phyloP scores from a whole-genome alignment of 1,140 invertebrate genomes.

The Drosophila ercepeae region DNA sequence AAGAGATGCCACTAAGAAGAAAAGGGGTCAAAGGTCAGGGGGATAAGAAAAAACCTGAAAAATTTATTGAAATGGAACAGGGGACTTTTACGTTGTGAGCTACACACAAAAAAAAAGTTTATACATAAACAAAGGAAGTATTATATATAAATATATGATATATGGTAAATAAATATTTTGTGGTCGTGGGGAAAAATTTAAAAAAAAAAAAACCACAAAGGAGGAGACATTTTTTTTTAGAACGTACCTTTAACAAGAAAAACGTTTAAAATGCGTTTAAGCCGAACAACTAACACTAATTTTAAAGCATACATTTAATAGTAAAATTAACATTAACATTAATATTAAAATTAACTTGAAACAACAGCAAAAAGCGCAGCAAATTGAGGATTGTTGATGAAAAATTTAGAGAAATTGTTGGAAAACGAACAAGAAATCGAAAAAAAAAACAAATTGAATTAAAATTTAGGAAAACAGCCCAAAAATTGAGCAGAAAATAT shows the following conservation, averaged over 20 bases:
- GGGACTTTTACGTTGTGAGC: conserved; percentile 19
- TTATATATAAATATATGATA: too few relatives aligned
- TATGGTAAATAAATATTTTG: conserved; percentile 10
- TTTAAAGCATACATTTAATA: conserved; percentile 71
- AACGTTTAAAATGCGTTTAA: conserved; percentile 20
- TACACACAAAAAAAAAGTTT: conserved; percentile 17
- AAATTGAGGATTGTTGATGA: conserved; percentile 10
- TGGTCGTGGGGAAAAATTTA: conserved; percentile 8
- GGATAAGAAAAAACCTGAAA: conserved; percentile 1
- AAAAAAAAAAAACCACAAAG: conserved; percentile 6
- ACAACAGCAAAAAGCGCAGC: conserved; percentile 16
- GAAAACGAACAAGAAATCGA: conserved; percentile 6
- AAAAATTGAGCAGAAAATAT: conserved; percentile 26
- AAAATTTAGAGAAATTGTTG: conserved; percentile 34
- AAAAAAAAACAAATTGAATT: conserved; percentile 67
- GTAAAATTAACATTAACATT: conserved; percentile 71
- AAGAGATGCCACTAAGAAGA: conserved; percentile 4
- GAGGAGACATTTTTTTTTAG: conserved; percentile 62
- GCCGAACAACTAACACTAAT: conserved; percentile 67
- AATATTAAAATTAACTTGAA: conserved; percentile 55
- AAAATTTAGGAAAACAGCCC: conserved; percentile 55
- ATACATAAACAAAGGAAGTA: conserved; percentile 30
- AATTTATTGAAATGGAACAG: conserved; percentile 12
- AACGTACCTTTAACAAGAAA: conserved; percentile 66
- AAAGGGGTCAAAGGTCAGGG: conserved; percentile 8